These are phyloP conservation scores for Tragelaphus buxtoni DNA, from an alignment of 2,113 vertebrate genomes.

Conservation along the genomic window DNA sequence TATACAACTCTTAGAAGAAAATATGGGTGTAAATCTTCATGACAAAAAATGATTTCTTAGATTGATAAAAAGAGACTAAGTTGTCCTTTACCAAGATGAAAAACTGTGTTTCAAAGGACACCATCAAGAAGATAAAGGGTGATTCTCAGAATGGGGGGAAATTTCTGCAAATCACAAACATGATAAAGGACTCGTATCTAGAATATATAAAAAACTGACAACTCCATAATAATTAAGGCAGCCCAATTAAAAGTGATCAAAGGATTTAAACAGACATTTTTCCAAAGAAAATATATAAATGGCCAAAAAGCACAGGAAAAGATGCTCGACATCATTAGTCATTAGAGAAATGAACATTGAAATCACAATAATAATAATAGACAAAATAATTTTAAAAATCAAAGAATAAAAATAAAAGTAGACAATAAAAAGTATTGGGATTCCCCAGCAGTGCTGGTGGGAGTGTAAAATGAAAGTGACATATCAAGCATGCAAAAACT, in stretches of 20 bases:
- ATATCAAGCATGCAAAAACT: neutral
- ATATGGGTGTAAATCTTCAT: neutral
- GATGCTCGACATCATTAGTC: neutral
- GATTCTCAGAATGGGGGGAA: neutral
- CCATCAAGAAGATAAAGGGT: neutral
- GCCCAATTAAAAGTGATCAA: neutral
- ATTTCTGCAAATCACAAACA: neutral
- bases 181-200: neutral
- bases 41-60: neutral
- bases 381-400: neutral
- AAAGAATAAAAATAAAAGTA: neutral
- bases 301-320: neutral
- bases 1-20: neutral
- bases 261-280: neutral
- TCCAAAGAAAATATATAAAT: neutral
- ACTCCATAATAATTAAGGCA: neutral
- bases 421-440: neutral
- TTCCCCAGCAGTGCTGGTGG: no score
- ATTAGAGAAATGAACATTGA: neutral
- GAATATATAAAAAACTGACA: neutral
- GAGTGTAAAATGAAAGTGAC: neutral
- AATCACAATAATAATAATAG: neutral
- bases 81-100: neutral
- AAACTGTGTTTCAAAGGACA: neutral
- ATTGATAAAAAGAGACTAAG: neutral